Base-by-base conservation (phyloP, 1,140 invertebrate genomes). In the Stegodyphus mimosarum region DNA sequence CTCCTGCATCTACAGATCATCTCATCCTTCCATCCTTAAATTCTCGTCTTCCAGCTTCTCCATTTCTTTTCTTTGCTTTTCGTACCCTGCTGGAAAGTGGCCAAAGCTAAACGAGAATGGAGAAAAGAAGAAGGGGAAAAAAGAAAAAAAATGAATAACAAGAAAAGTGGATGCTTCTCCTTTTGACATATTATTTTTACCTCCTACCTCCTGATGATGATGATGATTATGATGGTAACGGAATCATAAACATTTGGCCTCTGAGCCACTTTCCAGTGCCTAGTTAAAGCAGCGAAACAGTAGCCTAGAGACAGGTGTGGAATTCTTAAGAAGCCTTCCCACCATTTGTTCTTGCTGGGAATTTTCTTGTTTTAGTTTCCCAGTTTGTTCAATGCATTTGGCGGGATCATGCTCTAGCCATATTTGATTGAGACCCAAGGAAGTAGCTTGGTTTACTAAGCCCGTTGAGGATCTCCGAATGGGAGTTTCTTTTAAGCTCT, bases 171-270 rank as follows among this genome's bases (percentile, higher is more conserved):
- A 17, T 67, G 10, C n/a, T 18, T 3, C 64, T 60, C 15, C 15
- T 78, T 78, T 71, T 80, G 78, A 71, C 78, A 67, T 80, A 80
- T 80, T 80, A 80, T 80, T 80, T 80, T 52, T 71, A 71, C 76
- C 64, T 64, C 64, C 53, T 50, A 49, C 67, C 78, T 15, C 67
- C 64, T 67, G 76, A 78, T 78, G 78, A 80, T 80, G 78, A 80
- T 80, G 78, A 80, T 79, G 76, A 78, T 78, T 63, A 79, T 80
- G 78, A 80, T 71, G 52, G 66, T 80, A 49, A 60, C 50, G 33
- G 78, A 80, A 80, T 80, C 78, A 80, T 80, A 80, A 80, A 71
- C 78, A 80, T 71, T 67, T 71, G 78, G 33, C 55, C 18, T 15
- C 53, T 49, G 55, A 67, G 17, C n/a, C 17, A 67, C 64, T 67